A percentile compares a stretch with the other conserved stretches of the same genome.
phyloP scores from a whole-genome alignment of 1,140 invertebrate genomes.

The Harlomillsia oculata region DNA sequence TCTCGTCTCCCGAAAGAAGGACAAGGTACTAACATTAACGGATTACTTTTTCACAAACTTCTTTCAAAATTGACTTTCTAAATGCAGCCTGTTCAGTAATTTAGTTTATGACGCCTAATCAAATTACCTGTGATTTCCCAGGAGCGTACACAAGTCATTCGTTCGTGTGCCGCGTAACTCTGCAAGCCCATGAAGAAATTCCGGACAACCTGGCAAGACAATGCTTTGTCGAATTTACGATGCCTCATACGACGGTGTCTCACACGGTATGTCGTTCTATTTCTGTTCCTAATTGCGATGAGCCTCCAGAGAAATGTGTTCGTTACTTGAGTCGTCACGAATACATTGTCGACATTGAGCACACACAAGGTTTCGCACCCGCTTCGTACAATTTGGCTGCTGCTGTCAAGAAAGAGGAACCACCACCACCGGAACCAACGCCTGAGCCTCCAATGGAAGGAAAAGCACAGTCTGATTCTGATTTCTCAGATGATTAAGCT shows the following conservation, averaged over 20 bases:
- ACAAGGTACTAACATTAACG: slow-evolving; percentile 62
- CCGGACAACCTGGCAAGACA: slow-evolving; percentile 81
- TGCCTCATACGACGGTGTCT: slow-evolving; percentile 95
- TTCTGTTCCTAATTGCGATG: slow-evolving; percentile 76
- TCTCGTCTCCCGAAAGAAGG: slow-evolving; percentile 90
- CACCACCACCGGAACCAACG: slow-evolving; percentile 4
- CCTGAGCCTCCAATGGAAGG: neutral
- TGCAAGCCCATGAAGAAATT: slow-evolving; percentile 94
- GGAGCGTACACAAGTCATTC: slow-evolving; percentile 94
- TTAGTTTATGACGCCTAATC: neutral
- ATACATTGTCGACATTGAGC: slow-evolving; percentile 50
- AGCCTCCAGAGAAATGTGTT: slow-evolving; percentile 97
- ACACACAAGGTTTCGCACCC: slow-evolving; percentile 25
- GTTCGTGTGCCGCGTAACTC: slow-evolving; percentile 79
- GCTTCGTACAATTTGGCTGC: slow-evolving; percentile 29
- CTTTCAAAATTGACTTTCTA: slow-evolving; percentile 4
- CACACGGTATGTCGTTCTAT: slow-evolving; percentile 94
- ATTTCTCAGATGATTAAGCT: too few species aligned
- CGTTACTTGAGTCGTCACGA: slow-evolving; percentile 92
- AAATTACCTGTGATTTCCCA: slow-evolving; percentile 42
- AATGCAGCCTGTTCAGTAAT: neutral
- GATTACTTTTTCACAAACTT: too few species aligned
- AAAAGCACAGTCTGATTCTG: slow-evolving; percentile 17
- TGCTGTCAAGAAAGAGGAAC: slow-evolving; percentile 19
- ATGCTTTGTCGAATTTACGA: slow-evolving; percentile 92